Base-by-base conservation (phyloP, 1,140 invertebrate species). In the Phthorimaea operculella region DNA sequence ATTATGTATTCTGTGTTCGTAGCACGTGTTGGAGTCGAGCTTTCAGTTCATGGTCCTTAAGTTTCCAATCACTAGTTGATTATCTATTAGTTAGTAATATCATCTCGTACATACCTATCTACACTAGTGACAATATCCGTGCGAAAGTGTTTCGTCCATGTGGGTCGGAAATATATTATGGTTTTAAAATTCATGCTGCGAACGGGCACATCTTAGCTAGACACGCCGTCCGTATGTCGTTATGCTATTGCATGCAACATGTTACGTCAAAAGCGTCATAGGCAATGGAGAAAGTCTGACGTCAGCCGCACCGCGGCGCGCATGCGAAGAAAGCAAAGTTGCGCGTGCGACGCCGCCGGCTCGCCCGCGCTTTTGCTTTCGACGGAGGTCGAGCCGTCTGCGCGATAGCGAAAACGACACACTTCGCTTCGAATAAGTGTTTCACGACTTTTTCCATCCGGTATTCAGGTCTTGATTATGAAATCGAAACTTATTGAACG, bases 351-450 rank as follows among this genome's bases (percentile, higher is more conserved):
- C 21, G 18, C 11, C 18, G 21, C 48, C 18, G 17, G 4, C 11
- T 6, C 21, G 21, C 21, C 2, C 66, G 56, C 51, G 82, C 79
- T 84, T 66, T 84, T 81, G 70, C 76, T 84, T 82, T 84, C 76
- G 74, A 61, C 68, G 60, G 76, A 74, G 81, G 81, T 64, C 77
- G 72, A 60, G 55, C 39, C 69, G 79, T 82, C 79, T 82, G 72
- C 65, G 51, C 72, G 81, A 82, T 79, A 82, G 79, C 76, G 79
- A 82, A 83, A 84, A 79, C 67, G 77, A 74, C 80, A 81, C 65
- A 76, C 78, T 75, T 77, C 59, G 59, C 39, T 64, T 70, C 62
- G 69, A 67, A 59, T 62, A 60, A 51, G n/a, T n/a, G n/a, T n/a
- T 61, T 69, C 72, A 72, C 76, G 71, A 71, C 74, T 81, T 77